Evolutionary conservation across 2,888 invertebrate species (phyloP).

Genomic region (Lasioglossum zephyrum): DNA sequence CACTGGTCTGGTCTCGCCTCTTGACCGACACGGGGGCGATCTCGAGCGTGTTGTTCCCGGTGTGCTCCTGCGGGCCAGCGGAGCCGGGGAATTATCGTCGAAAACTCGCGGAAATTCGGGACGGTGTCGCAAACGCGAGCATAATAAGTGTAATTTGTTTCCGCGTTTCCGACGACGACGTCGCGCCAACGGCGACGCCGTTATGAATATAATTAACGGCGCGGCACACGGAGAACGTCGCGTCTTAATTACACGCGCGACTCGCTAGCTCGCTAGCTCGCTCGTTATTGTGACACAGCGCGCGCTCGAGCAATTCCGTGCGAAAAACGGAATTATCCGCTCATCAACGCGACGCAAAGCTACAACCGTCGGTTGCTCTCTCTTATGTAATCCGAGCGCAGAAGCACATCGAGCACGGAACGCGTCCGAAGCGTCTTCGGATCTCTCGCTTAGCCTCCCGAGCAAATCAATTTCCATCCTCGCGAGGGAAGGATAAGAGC

Average conservation of each 20-base stretch:
- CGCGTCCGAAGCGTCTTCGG: constrained; percentile 6
- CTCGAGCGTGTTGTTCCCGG: constrained; percentile 59
- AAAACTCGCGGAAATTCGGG: not conserved
- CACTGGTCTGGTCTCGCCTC: constrained; percentile 33
- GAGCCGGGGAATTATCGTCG: not conserved
- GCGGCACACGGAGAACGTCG: not conserved
- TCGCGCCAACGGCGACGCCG: not conserved
- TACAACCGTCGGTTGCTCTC: constrained; percentile 7
- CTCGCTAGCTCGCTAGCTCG: constrained; percentile 22
- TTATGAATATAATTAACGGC: constrained; percentile 15
- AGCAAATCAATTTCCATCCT: constrained; percentile 1
- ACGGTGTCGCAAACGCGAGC: not conserved
- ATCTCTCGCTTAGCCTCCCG: not conserved
- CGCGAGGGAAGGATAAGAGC: not conserved
- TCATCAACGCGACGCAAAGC: constrained; percentile 52
- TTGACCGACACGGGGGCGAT: constrained; percentile 38
- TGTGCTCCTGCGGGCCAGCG: not conserved
- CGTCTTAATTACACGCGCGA: constrained; percentile 60
- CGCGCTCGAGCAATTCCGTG: constrained; percentile 62
- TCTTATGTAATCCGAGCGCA: constrained; percentile 49
- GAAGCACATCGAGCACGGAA: not conserved
- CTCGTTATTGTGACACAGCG: constrained; percentile 62
- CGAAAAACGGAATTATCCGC: constrained; percentile 68
- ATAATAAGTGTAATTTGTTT: not conserved
- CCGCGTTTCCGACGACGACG: not conserved